phyloP scores from a whole-genome alignment of 2,888 invertebrate species.

The Leptopilina syphax region DNA sequence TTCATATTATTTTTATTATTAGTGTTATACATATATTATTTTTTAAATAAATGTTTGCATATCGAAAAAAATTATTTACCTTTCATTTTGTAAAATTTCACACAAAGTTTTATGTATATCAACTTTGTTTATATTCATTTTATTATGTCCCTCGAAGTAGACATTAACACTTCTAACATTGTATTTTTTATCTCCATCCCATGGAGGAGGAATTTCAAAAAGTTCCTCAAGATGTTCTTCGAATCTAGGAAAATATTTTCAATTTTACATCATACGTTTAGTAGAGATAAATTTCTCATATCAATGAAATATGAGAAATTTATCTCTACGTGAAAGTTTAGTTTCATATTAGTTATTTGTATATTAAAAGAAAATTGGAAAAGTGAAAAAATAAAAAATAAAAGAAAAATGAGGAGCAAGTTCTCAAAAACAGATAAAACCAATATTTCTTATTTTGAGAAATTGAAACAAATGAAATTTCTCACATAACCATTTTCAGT shows the following conservation, averaged over 20 bases:
- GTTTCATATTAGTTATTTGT: too few species aligned
- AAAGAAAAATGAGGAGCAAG: too few species aligned
- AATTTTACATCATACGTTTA: not conserved
- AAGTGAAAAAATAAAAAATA: too few species aligned
- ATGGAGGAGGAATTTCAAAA: constrained; percentile 84
- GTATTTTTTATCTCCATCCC: constrained; percentile 86
- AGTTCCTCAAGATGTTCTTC: constrained; percentile 81
- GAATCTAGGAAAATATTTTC: constrained; percentile 77
- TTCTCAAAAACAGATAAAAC: too few species aligned
- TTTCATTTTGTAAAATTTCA: constrained; percentile 80
- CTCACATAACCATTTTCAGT: too few species aligned
- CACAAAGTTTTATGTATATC: constrained; percentile 79
- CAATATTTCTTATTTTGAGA: too few species aligned
- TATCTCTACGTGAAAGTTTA: too few species aligned
- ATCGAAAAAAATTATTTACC: constrained; percentile 67
- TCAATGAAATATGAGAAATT: too few species aligned
- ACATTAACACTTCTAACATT: constrained; percentile 80
- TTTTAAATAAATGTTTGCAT: too few species aligned
- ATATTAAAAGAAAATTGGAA: too few species aligned
- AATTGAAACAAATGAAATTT: too few species aligned
- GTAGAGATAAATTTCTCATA: too few species aligned
- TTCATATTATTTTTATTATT: constrained; percentile 4
- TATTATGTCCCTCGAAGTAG: constrained; percentile 85
- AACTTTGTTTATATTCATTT: constrained; percentile 80
- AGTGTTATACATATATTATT: constrained; percentile 8